phyloP scores from a whole-genome alignment of 1,140 invertebrate genomes.

The Scaptodrosophila lebanonensis region DNA sequence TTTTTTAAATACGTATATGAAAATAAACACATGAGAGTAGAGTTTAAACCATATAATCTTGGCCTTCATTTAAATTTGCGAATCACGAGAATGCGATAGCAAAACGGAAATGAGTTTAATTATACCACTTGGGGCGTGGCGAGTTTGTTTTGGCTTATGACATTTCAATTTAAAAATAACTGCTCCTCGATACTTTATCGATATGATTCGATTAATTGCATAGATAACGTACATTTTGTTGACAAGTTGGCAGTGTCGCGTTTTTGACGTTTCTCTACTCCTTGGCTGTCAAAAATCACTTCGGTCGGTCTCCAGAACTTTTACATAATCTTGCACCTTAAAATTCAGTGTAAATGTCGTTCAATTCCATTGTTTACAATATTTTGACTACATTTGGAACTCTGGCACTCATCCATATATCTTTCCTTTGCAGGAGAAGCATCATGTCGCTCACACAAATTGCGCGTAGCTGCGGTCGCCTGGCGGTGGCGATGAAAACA shows the following conservation, averaged over 20 bases:
- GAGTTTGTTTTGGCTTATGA: no score
- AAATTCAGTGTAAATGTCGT: conserved; percentile 64
- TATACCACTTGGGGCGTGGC: no score
- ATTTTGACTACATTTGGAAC: neutral
- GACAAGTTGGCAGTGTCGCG: no score
- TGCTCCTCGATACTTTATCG: no score
- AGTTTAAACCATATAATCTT: conserved; percentile 7
- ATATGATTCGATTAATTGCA: no score
- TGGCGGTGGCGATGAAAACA: conserved; percentile 58
- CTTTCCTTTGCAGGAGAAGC: conserved; percentile 36
- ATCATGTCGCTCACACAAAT: conserved; percentile 71
- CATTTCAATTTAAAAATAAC: no score
- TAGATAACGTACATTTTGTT: no score
- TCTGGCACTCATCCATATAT: conserved; percentile 4
- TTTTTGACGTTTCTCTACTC: no score
- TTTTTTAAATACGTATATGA: no score
- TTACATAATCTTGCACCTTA: conserved; percentile 62
- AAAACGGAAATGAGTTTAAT: neutral
- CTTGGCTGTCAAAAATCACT: neutral
- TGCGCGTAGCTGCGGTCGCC: conserved; percentile 66
- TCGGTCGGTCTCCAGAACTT: conserved; percentile 54
- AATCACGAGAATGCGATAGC: neutral
- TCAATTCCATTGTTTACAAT: conserved; percentile 1
- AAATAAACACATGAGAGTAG: conserved; percentile 40
- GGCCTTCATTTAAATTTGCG: neutral